These are phyloP conservation scores for Barnardius zonarius DNA, from an alignment of 2,113 vertebrate genomes.

Conservation along the genomic window DNA sequence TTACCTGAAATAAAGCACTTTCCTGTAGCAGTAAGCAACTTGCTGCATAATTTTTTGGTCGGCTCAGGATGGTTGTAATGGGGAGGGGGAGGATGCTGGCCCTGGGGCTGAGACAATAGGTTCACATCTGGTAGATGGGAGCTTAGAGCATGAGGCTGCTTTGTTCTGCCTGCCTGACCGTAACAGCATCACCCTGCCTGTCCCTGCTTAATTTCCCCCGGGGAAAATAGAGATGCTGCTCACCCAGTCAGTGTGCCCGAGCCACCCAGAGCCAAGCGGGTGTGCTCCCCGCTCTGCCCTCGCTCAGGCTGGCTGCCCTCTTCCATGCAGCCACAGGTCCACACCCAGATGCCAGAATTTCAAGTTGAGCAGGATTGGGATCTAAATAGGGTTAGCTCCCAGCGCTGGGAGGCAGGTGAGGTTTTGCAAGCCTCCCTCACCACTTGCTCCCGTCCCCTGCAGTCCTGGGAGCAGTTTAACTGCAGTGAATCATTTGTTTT, in stretches of 20 bases:
- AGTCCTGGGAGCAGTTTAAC: background rate
- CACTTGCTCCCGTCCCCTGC: background rate
- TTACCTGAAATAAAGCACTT: background rate
- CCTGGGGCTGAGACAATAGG: constrained; percentile 36
- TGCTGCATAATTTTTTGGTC: background rate
- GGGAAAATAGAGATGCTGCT: background rate
- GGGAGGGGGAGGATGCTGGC: background rate
- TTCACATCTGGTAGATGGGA: constrained; percentile 52
- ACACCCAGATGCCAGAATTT: background rate
- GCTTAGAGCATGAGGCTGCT: background rate
- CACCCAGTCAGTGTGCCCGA: rapidly evolving
- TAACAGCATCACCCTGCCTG: background rate
- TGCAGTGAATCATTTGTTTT: constrained; percentile 56
- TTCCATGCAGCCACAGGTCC: background rate
- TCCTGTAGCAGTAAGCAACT: background rate
- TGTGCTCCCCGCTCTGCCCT: background rate
- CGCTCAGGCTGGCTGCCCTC: background rate
- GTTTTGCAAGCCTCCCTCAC: background rate
- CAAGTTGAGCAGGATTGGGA: background rate
- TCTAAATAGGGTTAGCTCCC: background rate
- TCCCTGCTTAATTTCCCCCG: background rate
- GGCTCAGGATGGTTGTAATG: background rate
- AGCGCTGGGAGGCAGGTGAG: background rate
- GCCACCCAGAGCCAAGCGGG: background rate
- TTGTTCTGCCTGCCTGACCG: constrained; percentile 40